phyloP scores from a whole-genome alignment of 1,140 invertebrate species.

The Zaprionus vittiger region DNA sequence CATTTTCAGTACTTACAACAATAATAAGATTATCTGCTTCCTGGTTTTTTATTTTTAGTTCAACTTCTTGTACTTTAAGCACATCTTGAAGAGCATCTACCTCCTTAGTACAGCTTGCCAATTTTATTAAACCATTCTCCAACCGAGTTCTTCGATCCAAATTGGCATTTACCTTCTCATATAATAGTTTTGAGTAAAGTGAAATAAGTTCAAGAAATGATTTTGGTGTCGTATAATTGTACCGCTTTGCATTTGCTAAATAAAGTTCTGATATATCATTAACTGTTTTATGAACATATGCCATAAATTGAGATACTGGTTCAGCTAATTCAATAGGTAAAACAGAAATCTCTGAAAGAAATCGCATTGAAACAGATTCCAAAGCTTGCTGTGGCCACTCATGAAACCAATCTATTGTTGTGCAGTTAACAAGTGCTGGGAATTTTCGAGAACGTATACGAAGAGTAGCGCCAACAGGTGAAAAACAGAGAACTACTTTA shows the following conservation, averaged over 20 bases:
- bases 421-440: conserved; percentile 97
- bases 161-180: conserved; percentile 91
- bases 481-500: conserved; percentile 95
- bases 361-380: conserved; percentile 93
- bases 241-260: conserved; percentile 93
- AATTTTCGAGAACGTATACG: conserved; percentile 95
- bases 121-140: conserved; percentile 94
- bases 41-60: conserved; percentile 94
- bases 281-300: conserved; percentile 94
- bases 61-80: conserved; percentile 94
- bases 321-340: conserved; percentile 87
- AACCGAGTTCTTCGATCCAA: conserved; percentile 91
- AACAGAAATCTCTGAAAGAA: conserved; percentile 91
- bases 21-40: conserved; percentile 95
- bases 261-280: conserved; percentile 94
- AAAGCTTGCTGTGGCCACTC: conserved; percentile 97
- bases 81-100: conserved; percentile 88
- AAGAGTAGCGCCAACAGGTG: conserved; percentile 94
- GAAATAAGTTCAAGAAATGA: conserved; percentile 97
- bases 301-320: conserved; percentile 94
- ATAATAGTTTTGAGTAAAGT: conserved; percentile 93
- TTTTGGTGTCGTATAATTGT: conserved; percentile 98
- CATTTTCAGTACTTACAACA: conserved; percentile 95
- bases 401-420: conserved; percentile 97
- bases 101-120: conserved; percentile 92